phyloP scores from a whole-genome alignment of 2,113 vertebrate species.

The Meleagris gallopavo region DNA sequence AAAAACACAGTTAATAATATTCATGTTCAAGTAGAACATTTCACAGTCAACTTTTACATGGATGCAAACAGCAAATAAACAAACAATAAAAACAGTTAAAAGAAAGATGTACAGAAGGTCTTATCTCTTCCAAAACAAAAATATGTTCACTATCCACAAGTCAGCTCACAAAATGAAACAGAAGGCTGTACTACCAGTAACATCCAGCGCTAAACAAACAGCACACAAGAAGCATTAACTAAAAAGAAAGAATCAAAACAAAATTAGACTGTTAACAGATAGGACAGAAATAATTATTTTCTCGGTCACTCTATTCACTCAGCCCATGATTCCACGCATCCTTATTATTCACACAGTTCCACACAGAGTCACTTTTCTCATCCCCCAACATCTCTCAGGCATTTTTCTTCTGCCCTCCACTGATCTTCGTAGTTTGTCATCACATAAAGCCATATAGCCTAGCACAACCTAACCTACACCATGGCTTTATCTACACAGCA shows the following conservation, averaged over 20 bases:
- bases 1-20: background rate
- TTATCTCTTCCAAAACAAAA: background rate
- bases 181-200: background rate
- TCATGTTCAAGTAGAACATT: background rate
- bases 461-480: background rate
- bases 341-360: background rate
- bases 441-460: background rate
- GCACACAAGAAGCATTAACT: background rate
- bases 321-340: background rate
- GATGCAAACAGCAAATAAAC: background rate
- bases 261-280: background rate
- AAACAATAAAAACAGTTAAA: background rate
- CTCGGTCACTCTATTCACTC: background rate
- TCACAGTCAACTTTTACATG: background rate
- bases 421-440: background rate
- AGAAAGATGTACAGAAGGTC: background rate
- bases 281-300: background rate
- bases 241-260: background rate
- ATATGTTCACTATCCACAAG: background rate
- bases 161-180: background rate
- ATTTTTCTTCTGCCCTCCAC: background rate
- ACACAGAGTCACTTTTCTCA: background rate
- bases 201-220: background rate
- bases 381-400: accelerated
- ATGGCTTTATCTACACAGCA: background rate